Evolutionary conservation across 2,888 invertebrate genomes (phyloP).

Genomic region (Pilophorus perplexus): DNA sequence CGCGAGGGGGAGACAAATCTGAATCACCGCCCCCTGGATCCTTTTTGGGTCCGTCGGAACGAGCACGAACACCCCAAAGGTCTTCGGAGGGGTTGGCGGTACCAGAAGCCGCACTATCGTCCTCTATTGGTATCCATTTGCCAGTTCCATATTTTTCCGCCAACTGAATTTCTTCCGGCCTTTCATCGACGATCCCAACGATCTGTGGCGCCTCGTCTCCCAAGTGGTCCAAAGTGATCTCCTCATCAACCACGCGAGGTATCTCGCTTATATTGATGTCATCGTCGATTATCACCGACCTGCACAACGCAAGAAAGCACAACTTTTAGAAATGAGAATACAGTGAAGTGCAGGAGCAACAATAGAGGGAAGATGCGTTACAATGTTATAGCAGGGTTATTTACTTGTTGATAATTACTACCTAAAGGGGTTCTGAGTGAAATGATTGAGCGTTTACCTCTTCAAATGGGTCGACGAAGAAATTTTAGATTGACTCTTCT

Average conservation of each 20-base stretch:
- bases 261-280: conserved; percentile 67
- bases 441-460: too few species aligned
- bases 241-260: conserved; percentile 59
- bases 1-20: conserved; percentile 44
- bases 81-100: background rate
- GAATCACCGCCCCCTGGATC: conserved; percentile 34
- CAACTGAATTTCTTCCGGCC: conserved; percentile 60
- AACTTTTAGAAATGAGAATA: background rate
- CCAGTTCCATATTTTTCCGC: conserved; percentile 51
- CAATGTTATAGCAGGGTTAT: too few species aligned
- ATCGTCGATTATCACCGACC: conserved; percentile 82
- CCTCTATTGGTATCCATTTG: conserved; percentile 46
- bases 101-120: conserved; percentile 46
- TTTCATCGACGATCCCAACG: conserved; percentile 81
- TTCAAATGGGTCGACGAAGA: conserved; percentile 52
- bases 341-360: background rate
- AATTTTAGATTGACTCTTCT: conserved; percentile 57
- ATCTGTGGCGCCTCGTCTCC: conserved; percentile 90
- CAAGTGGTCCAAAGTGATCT: conserved; percentile 65
- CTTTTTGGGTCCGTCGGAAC: background rate
- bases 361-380: background rate
- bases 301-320: conserved; percentile 52
- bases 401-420: too few species aligned
- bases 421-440: too few species aligned
- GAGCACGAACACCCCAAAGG: background rate